Conservation (phyloP, 2,888 invertebrate genomes). For the Suillia variegata region DNA sequence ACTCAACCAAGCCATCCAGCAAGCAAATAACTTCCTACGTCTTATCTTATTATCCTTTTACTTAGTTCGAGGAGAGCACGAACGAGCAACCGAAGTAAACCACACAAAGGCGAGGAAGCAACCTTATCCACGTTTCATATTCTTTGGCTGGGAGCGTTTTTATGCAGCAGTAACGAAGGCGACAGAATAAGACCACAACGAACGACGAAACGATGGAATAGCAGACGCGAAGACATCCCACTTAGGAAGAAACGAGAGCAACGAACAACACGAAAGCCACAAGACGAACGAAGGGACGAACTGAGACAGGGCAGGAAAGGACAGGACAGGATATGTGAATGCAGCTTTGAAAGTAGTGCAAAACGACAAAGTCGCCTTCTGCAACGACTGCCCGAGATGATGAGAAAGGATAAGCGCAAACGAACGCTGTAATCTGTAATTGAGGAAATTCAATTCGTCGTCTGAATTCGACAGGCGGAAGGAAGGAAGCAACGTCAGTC, state of each 20-base stretch:
- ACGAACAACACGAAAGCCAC: not conserved
- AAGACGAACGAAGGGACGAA: not conserved
- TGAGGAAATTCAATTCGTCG: constrained; percentile 21
- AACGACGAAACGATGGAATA: too few species aligned
- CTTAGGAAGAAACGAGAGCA: too few species aligned
- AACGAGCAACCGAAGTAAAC: not conserved
- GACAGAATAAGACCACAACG: too few species aligned
- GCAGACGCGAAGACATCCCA: too few species aligned
- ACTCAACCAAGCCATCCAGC: too few species aligned
- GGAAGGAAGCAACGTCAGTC: too few species aligned
- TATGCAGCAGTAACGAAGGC: not conserved
- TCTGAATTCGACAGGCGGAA: too few species aligned
- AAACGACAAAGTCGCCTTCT: too few species aligned
- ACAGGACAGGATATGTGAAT: too few species aligned
- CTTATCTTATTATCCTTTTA: not conserved
- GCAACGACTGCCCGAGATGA: not conserved
- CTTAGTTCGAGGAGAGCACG: not conserved
- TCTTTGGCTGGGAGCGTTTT: not conserved
- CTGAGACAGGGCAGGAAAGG: not conserved
- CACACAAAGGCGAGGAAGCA: too few species aligned
- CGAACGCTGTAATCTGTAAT: not conserved
- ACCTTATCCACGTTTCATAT: too few species aligned
- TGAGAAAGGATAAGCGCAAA: not conserved
- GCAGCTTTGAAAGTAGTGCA: too few species aligned
- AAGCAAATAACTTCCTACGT: not conserved